These are phyloP conservation scores for Notamacropus eugenii DNA, from an alignment of 2,797 vertebrate genomes.

Conservation along the genomic window DNA sequence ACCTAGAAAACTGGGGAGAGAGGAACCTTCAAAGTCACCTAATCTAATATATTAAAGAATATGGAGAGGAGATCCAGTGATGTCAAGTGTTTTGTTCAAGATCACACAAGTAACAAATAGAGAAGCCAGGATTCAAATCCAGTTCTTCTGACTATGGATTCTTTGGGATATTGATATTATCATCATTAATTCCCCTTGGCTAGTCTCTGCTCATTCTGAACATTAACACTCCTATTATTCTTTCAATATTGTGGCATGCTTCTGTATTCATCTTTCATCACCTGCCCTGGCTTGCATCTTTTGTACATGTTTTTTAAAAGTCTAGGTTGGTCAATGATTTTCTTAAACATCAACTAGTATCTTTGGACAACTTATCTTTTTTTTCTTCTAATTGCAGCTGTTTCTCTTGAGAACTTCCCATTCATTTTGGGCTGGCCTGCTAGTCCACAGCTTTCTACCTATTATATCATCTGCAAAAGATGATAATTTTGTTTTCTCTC, in stretches of 20 bases:
- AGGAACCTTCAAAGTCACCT: background rate
- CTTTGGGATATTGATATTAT: background rate
- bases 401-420: background rate
- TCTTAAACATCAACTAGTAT: background rate
- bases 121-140: constrained; percentile 27
- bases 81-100: background rate
- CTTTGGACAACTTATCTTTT: background rate
- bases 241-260: background rate
- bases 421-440: background rate
- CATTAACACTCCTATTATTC: background rate
- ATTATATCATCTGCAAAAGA: background rate
- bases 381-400: background rate
- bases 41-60: background rate
- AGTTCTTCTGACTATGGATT: background rate
- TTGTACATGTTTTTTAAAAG: background rate
- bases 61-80: constrained; percentile 22
- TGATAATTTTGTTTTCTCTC: background rate
- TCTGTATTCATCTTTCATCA: background rate
- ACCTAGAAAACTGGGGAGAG: background rate
- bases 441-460: background rate
- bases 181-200: background rate
- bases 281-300: background rate
- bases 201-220: background rate
- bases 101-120: background rate
- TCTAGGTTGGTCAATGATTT: background rate